A percentile compares a stretch with the other conserved stretches of the same genome.
Evolutionary conservation across 2,797 vertebrate genomes (phyloP).

Genomic region (Diplodus sargus): DNA sequence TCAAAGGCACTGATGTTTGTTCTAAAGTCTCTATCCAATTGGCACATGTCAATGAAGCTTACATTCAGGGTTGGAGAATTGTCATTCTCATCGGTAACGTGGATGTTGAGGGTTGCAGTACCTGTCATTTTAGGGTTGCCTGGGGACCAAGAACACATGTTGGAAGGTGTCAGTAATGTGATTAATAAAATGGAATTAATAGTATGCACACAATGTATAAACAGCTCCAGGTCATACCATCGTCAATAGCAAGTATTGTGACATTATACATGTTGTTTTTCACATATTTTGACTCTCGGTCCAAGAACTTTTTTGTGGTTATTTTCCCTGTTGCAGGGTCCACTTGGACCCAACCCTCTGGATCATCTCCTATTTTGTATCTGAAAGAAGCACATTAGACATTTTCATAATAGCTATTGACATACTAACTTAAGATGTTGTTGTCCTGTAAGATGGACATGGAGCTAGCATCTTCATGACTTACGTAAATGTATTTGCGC

Average conservation of each 20-base stretch:
- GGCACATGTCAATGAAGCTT: constrained; percentile 68
- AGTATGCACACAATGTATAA: not conserved
- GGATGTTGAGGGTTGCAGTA: constrained; percentile 71
- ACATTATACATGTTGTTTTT: constrained; percentile 64
- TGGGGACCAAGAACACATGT: constrained; percentile 36
- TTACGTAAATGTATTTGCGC: constrained; percentile 55
- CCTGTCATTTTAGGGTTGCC: constrained; percentile 74
- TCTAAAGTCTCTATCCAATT: constrained; percentile 33
- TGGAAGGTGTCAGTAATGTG: not conserved
- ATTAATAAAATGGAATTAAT: not conserved
- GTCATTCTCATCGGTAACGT: constrained; percentile 73
- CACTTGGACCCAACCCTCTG: constrained; percentile 71
- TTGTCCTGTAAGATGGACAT: not conserved
- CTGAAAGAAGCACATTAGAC: constrained; percentile 52
- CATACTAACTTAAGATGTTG: not conserved
- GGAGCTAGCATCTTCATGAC: constrained; percentile 9
- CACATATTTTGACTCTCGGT: constrained; percentile 76
- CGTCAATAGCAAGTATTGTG: constrained; percentile 70
- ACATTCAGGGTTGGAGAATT: constrained; percentile 55
- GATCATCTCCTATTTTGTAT: constrained; percentile 70
- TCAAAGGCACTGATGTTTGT: constrained; percentile 66
- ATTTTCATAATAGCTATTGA: not conserved
- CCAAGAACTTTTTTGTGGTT: constrained; percentile 61
- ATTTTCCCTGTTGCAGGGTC: constrained; percentile 71
- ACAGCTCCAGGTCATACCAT: constrained; percentile 64